A percentile compares a stretch with the other conserved stretches of the same genome.
Evolutionary conservation across 2,888 invertebrate genomes (phyloP).

Genomic region (Apodemia zela): DNA sequence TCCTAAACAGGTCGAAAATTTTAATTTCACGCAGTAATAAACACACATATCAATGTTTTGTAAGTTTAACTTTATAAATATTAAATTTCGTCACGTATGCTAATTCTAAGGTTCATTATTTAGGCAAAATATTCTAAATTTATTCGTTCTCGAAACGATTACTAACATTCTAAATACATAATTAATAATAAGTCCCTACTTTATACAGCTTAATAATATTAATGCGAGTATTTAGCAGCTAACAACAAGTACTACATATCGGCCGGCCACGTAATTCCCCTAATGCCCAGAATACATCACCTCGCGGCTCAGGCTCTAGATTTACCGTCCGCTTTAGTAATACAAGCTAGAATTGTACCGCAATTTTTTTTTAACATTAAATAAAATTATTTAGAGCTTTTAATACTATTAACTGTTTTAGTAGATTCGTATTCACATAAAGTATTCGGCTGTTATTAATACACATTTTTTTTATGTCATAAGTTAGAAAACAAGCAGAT

Average conservation of each 20-base stretch:
- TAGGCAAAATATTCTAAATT: too few species aligned
- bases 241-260: conserved; percentile 51
- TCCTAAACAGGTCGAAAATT: too few species aligned
- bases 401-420: too few species aligned
- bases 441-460: background rate
- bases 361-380: conserved; percentile 19
- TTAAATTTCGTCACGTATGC: too few species aligned
- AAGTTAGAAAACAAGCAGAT: too few species aligned
- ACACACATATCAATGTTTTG: too few species aligned
- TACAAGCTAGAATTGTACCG: conserved; percentile 26
- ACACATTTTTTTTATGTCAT: too few species aligned
- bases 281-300: conserved; percentile 66
- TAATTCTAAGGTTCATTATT: too few species aligned
- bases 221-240: conserved; percentile 29
- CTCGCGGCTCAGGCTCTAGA: conserved; percentile 30
- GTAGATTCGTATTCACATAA: too few species aligned
- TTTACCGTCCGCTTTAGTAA: conserved; percentile 22
- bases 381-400: background rate
- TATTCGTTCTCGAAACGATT: background rate
- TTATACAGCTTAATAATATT: conserved; percentile 17
- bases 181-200: conserved; percentile 7
- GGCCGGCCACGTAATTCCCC: conserved; percentile 59
- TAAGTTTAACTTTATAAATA: too few species aligned
- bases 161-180: conserved; percentile 19
- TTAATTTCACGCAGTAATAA: too few species aligned